Percentiles rank a stretch among this genome's conserved stretches.
phyloP scores from a whole-genome alignment of 2,797 vertebrate genomes.

The Protonibea diacanthus region DNA sequence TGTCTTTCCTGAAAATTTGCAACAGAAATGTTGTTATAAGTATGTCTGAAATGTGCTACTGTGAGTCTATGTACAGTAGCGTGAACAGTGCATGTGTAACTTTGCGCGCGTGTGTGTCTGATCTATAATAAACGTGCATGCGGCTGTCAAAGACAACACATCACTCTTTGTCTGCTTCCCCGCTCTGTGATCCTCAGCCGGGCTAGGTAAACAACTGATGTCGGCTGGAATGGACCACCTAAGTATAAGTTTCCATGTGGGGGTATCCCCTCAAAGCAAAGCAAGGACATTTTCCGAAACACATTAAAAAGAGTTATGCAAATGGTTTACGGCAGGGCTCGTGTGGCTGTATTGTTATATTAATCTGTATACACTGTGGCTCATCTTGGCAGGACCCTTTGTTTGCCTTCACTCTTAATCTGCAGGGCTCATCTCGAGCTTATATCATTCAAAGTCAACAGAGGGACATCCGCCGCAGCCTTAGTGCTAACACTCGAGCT shows the following conservation, averaged over 20 bases:
- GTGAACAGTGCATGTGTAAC: neutral
- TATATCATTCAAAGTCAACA: conserved; percentile 82
- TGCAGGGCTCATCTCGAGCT: conserved; percentile 78
- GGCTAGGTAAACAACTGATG: conserved; percentile 84
- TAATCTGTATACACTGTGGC: conserved; percentile 84
- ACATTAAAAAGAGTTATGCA: conserved; percentile 88
- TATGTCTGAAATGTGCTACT: conserved; percentile 15
- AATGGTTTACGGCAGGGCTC: conserved; percentile 86
- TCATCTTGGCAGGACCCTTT: conserved; percentile 79
- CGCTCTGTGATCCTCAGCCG: conserved; percentile 73
- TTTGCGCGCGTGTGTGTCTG: conserved; percentile 29
- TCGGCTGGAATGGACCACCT: conserved; percentile 87
- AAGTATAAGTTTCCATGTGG: conserved; percentile 86
- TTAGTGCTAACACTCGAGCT: conserved; percentile 66
- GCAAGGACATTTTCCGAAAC: conserved; percentile 84
- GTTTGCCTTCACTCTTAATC: conserved; percentile 82
- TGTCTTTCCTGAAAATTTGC: neutral
- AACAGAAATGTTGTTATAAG: neutral
- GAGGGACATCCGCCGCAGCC: conserved; percentile 68
- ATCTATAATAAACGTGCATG: conserved; percentile 51
- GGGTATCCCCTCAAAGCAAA: conserved; percentile 83
- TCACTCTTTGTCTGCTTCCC: conserved; percentile 78
- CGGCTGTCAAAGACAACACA: conserved; percentile 79
- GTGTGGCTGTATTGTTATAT: conserved; percentile 83
- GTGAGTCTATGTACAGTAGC: conserved; percentile 4